These are phyloP conservation scores for Anhinga rufa DNA, from an alignment of 2,113 vertebrate species.

Conservation along the genomic window DNA sequence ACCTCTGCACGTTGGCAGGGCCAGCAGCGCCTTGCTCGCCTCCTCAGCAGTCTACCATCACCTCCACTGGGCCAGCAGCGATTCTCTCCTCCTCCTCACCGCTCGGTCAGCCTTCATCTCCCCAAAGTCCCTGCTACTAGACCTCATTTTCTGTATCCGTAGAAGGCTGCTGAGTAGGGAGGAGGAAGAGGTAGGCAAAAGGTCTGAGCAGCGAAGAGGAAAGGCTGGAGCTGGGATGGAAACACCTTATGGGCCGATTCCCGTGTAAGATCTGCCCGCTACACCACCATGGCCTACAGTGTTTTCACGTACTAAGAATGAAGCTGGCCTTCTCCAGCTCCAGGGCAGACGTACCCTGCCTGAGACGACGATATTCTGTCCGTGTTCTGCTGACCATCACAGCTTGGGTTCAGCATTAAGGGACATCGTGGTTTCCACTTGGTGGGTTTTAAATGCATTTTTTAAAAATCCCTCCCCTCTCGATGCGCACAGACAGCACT, in stretches of 20 bases:
- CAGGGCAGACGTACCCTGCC: not conserved
- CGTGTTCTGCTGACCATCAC: not conserved
- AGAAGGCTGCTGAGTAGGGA: not conserved
- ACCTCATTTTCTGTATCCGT: not conserved
- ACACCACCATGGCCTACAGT: not conserved
- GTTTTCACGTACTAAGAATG: not conserved
- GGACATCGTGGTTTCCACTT: not conserved
- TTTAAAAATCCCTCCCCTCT: not conserved
- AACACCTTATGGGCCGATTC: not conserved
- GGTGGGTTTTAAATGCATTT: not conserved
- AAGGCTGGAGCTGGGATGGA: not conserved
- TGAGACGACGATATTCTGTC: not conserved
- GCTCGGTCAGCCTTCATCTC: not conserved
- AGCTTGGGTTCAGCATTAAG: not conserved
- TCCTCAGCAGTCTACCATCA: not conserved
- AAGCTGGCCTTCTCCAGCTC: not conserved
- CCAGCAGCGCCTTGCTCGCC: not conserved
- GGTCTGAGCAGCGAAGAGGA: not conserved
- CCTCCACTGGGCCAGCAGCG: not conserved
- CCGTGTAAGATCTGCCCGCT: not conserved
- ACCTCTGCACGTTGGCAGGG: rapidly evolving
- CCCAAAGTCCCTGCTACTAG: not conserved
- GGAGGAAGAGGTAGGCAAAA: not conserved
- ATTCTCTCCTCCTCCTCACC: not conserved
- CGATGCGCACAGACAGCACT: not conserved